phyloP scores from a whole-genome alignment of 2,113 vertebrate genomes.

The Notothenia rossii region DNA sequence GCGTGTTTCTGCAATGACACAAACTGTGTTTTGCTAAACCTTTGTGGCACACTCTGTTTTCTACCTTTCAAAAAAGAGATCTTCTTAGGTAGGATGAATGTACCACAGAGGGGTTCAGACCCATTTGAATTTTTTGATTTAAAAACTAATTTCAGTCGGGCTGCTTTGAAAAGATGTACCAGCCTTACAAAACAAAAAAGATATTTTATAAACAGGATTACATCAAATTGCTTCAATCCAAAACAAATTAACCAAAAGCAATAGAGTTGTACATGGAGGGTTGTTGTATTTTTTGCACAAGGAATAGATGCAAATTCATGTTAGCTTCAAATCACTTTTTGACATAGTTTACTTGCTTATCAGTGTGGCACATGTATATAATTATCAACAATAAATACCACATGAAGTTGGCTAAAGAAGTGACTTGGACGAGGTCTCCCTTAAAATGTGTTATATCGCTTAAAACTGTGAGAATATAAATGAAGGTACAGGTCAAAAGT shows the following conservation, averaged over 20 bases:
- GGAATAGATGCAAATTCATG: neutral
- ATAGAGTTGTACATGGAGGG: neutral
- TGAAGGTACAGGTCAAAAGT: neutral
- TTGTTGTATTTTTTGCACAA: neutral
- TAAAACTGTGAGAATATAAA: neutral
- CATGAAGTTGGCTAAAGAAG: neutral
- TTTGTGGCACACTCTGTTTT: slow-evolving; percentile 2
- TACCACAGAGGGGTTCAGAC: neutral
- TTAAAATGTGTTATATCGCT: neutral
- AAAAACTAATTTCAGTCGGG: neutral
- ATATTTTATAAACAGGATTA: neutral
- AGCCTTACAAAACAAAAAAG: neutral
- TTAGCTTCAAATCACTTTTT: neutral
- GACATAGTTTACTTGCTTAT: neutral
- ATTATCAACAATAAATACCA: neutral
- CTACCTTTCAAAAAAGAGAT: neutral
- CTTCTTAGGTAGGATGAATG: no score
- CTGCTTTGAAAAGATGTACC: neutral
- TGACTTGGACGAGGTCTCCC: neutral
- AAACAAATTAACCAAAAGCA: neutral
- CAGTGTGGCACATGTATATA: neutral
- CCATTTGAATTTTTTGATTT: neutral
- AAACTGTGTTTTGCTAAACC: neutral
- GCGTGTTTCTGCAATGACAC: slow-evolving; percentile 14
- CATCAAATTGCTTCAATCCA: neutral